Evolutionary conservation across 2,797 vertebrate species (phyloP).

Genomic region (Hydrophis major): DNA sequence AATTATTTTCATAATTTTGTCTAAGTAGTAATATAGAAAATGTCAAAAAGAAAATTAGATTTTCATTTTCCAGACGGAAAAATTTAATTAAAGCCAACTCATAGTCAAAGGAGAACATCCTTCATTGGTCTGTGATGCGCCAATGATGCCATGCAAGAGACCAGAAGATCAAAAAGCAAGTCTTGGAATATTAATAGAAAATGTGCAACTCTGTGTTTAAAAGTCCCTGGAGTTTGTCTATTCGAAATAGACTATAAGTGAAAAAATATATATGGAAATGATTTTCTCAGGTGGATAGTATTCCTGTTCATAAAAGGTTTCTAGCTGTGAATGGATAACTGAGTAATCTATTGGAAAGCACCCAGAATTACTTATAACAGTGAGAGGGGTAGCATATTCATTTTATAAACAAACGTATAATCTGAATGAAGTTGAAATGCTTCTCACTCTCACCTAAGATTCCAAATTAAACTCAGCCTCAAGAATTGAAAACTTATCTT

Average conservation of each 20-base stretch:
- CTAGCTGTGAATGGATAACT: constrained; percentile 15
- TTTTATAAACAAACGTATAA: not conserved
- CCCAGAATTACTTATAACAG: not conserved
- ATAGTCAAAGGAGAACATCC: constrained; percentile 56
- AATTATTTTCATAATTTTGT: constrained; percentile 67
- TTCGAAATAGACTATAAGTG: not conserved
- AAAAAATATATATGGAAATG: constrained; percentile 14
- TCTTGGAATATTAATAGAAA: constrained; percentile 56
- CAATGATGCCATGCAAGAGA: constrained; percentile 51
- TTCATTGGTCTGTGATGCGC: constrained; percentile 50
- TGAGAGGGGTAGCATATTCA: not conserved
- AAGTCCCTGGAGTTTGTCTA: constrained; percentile 51
- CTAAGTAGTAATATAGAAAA: constrained; percentile 63
- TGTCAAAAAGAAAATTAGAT: constrained; percentile 67
- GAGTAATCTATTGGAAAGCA: constrained; percentile 30
- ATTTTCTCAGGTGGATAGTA: constrained; percentile 30
- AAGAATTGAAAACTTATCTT: not conserved
- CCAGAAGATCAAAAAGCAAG: constrained; percentile 52
- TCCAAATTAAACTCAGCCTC: constrained; percentile 20
- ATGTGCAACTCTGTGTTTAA: constrained; percentile 36
- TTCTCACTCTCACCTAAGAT: not conserved
- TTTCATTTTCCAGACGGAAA: constrained; percentile 62
- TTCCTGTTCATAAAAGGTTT: constrained; percentile 2
- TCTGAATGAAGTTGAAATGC: constrained; percentile 28
- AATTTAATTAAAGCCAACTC: constrained; percentile 63